phyloP scores from a whole-genome alignment of 2,888 invertebrate genomes.

The Linnaemya vulpina region DNA sequence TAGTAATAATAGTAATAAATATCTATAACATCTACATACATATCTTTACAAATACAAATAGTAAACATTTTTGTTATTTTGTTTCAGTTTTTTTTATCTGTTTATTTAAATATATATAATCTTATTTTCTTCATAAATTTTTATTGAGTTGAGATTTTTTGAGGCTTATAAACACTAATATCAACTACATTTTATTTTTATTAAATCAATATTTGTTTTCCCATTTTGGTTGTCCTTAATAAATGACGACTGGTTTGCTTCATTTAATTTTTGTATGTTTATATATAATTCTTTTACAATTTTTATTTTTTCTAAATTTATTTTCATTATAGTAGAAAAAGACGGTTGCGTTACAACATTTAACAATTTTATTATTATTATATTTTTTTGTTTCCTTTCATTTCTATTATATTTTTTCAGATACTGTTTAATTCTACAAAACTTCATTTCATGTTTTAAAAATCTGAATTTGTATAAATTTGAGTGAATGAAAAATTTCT shows the following conservation, averaged over 20 bases:
- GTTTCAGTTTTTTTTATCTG: conserved; percentile 40
- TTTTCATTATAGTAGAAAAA: conserved; percentile 72
- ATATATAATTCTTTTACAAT: conserved; percentile 25
- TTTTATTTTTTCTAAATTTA: conserved; percentile 60
- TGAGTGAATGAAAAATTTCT: conserved; percentile 25
- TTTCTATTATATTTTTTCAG: conserved; percentile 25
- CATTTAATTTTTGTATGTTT: conserved; percentile 21
- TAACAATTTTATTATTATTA: conserved; percentile 71
- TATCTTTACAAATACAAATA: conserved; percentile 71
- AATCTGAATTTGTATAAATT: conserved; percentile 40
- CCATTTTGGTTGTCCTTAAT: conserved; percentile 38
- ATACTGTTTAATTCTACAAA: conserved; percentile 43
- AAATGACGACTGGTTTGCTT: conserved; percentile 53
- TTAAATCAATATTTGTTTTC: conserved; percentile 29
- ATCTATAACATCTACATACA: conserved; percentile 72
- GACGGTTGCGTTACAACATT: conserved; percentile 74
- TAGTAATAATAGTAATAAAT: conserved; percentile 67
- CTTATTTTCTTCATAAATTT: conserved; percentile 43
- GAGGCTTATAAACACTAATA: conserved; percentile 64
- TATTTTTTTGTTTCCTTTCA: conserved; percentile 40
- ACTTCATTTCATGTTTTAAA: conserved; percentile 21
- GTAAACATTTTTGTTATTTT: conserved; percentile 56
- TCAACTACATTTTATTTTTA: conserved; percentile 64
- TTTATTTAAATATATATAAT: conserved; percentile 40
- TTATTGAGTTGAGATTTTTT: conserved; percentile 68